Evolutionary conservation across 2,113 vertebrate species (phyloP).

Genomic region (Tor tambroides): DNA sequence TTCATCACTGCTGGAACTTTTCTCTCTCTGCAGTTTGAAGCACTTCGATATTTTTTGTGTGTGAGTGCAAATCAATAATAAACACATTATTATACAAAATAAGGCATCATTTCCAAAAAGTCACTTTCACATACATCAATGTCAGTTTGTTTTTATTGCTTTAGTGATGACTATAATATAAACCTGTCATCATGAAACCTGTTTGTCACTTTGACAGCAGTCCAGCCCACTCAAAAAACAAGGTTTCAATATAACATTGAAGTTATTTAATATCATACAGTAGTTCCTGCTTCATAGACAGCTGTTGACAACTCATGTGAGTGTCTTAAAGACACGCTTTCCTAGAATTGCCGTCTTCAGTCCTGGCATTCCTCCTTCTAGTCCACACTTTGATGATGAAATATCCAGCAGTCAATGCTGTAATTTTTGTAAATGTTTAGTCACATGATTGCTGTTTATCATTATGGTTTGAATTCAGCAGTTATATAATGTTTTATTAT

Average conservation of each 20-base stretch:
- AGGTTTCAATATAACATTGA: background rate
- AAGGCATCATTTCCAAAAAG: background rate
- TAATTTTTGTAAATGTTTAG: constrained; percentile 26
- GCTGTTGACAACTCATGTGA: too few relatives aligned
- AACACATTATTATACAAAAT: background rate
- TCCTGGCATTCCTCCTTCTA: background rate
- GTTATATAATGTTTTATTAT: background rate
- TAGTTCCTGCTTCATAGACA: too few relatives aligned
- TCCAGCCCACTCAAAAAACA: background rate
- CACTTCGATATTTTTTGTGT: background rate
- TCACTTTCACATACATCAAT: background rate
- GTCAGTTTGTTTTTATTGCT: background rate
- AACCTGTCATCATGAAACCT: background rate
- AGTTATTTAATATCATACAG: too few relatives aligned
- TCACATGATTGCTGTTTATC: background rate
- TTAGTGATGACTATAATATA: background rate
- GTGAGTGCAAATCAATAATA: background rate
- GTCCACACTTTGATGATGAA: background rate
- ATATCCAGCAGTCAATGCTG: background rate
- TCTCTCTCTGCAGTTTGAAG: background rate
- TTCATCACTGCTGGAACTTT: constrained; percentile 3
- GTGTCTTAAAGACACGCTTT: background rate
- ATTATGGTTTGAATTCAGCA: background rate
- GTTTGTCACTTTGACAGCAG: background rate
- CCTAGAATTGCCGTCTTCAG: background rate